These are phyloP conservation scores for Stenodera caucasica DNA, from an alignment of 2,888 invertebrate genomes.

Conservation along the genomic window DNA sequence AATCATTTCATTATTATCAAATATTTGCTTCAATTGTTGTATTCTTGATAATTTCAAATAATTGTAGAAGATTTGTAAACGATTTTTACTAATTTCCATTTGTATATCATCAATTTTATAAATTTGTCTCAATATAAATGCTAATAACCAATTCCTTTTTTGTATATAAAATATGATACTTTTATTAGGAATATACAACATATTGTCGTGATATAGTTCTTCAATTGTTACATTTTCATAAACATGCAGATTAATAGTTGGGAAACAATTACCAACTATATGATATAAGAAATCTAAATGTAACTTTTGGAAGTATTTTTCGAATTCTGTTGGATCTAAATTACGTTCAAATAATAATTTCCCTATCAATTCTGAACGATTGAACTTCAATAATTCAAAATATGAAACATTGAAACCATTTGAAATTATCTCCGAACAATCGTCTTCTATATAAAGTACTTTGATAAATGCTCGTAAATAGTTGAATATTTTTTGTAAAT, in stretches of 20 bases:
- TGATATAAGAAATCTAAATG: constrained; percentile 76
- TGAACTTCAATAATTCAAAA: constrained; percentile 60
- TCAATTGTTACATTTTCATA: constrained; percentile 58
- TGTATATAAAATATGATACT: constrained; percentile 66
- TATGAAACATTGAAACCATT: constrained; percentile 53
- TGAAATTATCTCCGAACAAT: constrained; percentile 47
- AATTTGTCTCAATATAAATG: constrained; percentile 68
- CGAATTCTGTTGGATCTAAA: constrained; percentile 68
- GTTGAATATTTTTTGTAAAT: constrained; percentile 61
- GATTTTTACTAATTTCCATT: constrained; percentile 58
- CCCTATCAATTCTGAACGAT: constrained; percentile 65
- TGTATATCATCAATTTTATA: constrained; percentile 60
- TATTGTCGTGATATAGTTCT: constrained; percentile 54
- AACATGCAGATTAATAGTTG: constrained; percentile 61
- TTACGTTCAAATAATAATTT: constrained; percentile 69
- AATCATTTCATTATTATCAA: constrained; percentile 62
- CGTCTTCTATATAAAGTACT: constrained; percentile 51
- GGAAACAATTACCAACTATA: constrained; percentile 72
- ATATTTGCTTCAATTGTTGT: constrained; percentile 60
- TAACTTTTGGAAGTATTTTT: constrained; percentile 67
- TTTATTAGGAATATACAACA: constrained; percentile 54
- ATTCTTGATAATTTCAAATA: constrained; percentile 62
- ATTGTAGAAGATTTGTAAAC: constrained; percentile 64
- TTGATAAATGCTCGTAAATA: constrained; percentile 63
- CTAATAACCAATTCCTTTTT: constrained; percentile 69